Conservation (phyloP, 2,888 invertebrate genomes). For the Zaprionus obscuricornis region DNA sequence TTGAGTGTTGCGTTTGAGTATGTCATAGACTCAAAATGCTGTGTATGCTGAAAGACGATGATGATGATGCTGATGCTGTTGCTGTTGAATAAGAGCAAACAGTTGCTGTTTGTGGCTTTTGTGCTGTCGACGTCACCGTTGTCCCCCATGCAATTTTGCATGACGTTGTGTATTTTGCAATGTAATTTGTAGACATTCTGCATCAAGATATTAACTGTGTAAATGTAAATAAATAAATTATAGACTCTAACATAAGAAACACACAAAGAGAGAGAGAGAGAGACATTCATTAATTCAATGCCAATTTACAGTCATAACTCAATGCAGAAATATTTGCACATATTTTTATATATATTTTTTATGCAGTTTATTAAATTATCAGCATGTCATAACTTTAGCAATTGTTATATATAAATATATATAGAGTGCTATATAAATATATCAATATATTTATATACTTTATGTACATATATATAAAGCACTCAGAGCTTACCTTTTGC, state of each 20-base stretch:
- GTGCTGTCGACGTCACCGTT: too few species aligned
- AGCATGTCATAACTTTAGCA: slow-evolving; percentile 60
- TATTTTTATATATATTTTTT: slow-evolving; percentile 28
- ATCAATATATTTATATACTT: background rate
- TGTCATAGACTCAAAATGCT: too few species aligned
- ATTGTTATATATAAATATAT: slow-evolving; percentile 24
- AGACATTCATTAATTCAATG: slow-evolving; percentile 40
- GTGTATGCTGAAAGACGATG: too few species aligned
- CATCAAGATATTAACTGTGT: too few species aligned
- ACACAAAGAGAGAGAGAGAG: too few species aligned
- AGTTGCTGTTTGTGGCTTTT: too few species aligned
- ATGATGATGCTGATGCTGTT: too few species aligned
- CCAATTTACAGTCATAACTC: slow-evolving; percentile 49
- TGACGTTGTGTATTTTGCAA: too few species aligned
- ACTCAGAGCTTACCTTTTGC: slow-evolving; percentile 48
- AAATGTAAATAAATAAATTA: too few species aligned
- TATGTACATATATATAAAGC: slow-evolving; percentile 35
- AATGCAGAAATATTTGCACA: slow-evolving; percentile 44
- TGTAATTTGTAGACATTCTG: too few species aligned
- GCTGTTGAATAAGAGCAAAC: slow-evolving; percentile 54
- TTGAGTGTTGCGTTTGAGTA: background rate
- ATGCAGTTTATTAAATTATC: slow-evolving; percentile 72
- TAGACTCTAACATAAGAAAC: too few species aligned
- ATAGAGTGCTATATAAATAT: too few species aligned
- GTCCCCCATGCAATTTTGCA: slow-evolving; percentile 22